Percentiles rank a stretch among this genome's conserved stretches.
Evolutionary conservation across 2,113 vertebrate species (phyloP).

Genomic region (Eolophus roseicapilla): DNA sequence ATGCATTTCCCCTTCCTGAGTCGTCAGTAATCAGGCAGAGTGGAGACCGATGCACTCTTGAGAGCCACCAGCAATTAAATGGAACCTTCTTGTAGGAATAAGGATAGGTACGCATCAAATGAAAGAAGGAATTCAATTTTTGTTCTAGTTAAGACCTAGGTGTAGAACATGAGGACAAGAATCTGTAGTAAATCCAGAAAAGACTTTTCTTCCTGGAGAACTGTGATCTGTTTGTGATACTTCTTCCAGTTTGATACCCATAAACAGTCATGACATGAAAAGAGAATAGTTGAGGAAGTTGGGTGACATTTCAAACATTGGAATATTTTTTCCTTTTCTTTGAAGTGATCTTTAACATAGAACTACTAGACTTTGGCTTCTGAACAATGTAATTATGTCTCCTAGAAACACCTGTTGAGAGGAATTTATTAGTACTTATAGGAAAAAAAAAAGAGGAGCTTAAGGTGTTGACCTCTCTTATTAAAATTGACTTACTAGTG

Average conservation of each 20-base stretch:
- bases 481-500: constrained; percentile 64
- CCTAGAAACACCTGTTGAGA: constrained; percentile 38
- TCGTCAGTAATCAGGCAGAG: neutral
- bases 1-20: neutral
- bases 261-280: neutral
- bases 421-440: constrained; percentile 50
- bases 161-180: neutral
- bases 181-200: neutral
- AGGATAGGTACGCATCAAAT: neutral
- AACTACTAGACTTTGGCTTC: neutral
- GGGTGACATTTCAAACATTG: neutral
- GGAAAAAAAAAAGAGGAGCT: constrained; percentile 23
- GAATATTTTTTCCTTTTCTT: neutral
- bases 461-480: constrained; percentile 55
- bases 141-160: neutral
- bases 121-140: neutral
- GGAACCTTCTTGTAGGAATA: neutral
- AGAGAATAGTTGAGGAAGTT: neutral
- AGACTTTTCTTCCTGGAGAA: neutral
- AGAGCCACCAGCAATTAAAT: neutral
- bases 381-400: neutral
- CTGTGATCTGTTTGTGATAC: neutral
- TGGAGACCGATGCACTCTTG: neutral
- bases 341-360: neutral
- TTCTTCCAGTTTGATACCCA: neutral